A percentile compares a stretch with the other conserved stretches of the same genome.
These are phyloP conservation scores for Notoglanidium macrostoma DNA, from an alignment of 2,797 vertebrate species.

Conservation along the genomic window DNA sequence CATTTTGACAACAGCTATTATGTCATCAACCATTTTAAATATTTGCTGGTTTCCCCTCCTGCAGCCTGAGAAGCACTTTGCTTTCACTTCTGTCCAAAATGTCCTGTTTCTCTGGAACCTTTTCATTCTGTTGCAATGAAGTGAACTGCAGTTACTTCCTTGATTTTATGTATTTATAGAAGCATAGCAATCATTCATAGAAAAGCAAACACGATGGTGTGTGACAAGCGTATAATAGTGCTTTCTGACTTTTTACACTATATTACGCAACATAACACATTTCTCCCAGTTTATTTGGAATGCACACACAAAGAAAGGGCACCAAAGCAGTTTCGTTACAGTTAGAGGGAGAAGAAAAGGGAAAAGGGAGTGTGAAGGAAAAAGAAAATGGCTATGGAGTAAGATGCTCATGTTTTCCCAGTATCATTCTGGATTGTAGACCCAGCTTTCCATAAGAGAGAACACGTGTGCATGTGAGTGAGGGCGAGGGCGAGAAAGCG, in stretches of 20 bases:
- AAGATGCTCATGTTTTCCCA: constrained; percentile 35
- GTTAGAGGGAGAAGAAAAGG: constrained; percentile 4
- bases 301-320: background rate
- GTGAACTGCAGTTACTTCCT: background rate
- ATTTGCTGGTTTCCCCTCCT: background rate
- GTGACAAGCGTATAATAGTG: background rate
- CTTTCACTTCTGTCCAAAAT: constrained; percentile 17
- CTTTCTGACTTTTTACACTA: constrained; percentile 1
- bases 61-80: background rate
- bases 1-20: background rate
- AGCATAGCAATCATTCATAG: constrained; percentile 13
- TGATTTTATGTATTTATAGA: background rate
- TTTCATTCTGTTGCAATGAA: background rate
- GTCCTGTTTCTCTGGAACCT: background rate
- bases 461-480: constrained; percentile 2
- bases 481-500: background rate
- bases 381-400: constrained; percentile 22
- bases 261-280: constrained; percentile 18
- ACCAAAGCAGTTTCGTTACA: background rate
- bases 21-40: background rate
- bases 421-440: constrained; percentile 23
- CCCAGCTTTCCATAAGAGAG: constrained; percentile 16
- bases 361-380: background rate
- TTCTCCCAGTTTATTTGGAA: background rate
- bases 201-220: constrained; percentile 26